These are phyloP conservation scores for Notothenia rossii DNA, from an alignment of 2,113 vertebrate species.

Conservation along the genomic window DNA sequence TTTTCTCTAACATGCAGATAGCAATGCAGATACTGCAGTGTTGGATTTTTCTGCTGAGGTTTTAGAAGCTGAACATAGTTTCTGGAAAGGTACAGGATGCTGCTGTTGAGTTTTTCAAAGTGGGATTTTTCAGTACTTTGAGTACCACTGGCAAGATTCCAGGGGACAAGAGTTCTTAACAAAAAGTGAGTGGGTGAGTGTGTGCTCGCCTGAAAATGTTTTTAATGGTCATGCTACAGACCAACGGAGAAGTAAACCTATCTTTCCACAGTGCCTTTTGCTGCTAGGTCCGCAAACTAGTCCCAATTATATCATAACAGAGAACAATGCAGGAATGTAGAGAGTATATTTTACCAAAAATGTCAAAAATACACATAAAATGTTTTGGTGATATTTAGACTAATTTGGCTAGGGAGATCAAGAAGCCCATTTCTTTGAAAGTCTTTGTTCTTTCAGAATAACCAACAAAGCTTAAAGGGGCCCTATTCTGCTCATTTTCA, in stretches of 20 bases:
- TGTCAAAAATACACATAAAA: neutral
- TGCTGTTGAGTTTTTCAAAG: constrained; percentile 7
- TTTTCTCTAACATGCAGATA: neutral
- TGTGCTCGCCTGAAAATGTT: neutral
- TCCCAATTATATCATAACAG: neutral
- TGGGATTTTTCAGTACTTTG: neutral
- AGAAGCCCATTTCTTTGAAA: neutral
- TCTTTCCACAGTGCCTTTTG: neutral
- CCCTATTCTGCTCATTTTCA: too few species aligned
- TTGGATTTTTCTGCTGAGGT: neutral
- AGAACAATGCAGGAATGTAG: neutral
- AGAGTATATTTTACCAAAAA: neutral
- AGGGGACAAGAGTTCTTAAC: neutral
- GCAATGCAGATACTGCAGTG: neutral
- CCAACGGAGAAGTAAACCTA: neutral
- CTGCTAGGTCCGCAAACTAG: neutral
- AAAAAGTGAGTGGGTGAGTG: neutral
- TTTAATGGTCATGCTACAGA: neutral
- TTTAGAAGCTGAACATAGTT: neutral
- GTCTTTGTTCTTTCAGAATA: neutral
- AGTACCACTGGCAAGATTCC: neutral
- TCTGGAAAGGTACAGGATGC: neutral
- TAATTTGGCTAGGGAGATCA: neutral
- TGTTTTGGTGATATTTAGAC: neutral
- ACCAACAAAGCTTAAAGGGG: neutral